Evolutionary conservation across 1,140 invertebrate genomes (phyloP), one percentile per base, ranked within the genome.

Genomic region (Drosophila nannoptera): DNA sequence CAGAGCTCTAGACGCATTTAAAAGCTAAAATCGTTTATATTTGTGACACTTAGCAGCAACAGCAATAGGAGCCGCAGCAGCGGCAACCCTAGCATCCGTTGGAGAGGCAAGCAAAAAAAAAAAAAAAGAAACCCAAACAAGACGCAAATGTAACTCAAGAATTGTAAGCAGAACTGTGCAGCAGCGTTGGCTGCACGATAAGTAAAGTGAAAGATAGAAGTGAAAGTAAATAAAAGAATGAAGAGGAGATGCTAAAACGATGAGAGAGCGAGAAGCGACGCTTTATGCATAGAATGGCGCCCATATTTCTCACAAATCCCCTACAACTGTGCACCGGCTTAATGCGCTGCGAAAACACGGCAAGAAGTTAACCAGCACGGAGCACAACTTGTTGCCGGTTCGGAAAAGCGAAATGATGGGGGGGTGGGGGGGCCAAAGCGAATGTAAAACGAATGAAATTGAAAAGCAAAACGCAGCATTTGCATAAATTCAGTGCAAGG

Each of bases 1-100:
- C 22, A 36, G 52, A 40, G 33, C 67, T 22, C 22, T 75, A 75
- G 68, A 66, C 72, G 72, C 78, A 83, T 82, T 82, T 72, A 83
- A 83, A 83, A 74, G 71, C 78, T 82, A 55, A 83, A 82, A 83
- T 78, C 78, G 78, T 66, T 83, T 69, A 83, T 75, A 82, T 82
- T 83, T 78, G 78, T 73, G 78, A 83, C 78, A 83, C 78, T 83
- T 75, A 83, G 35, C 38, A 55, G 11, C 42, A 40, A 42, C 49
- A 56, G 14, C 49, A 50, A 52, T 38, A 58, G 35, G 36, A 35
- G 58, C 6, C 46, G 45, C 42, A 42, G 55, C 16, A 56, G 16
- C n/a, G 38, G 14, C 53, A 61, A 40, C 43, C n/a, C n/a, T n/a
- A n/a, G n/a, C n/a, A n/a, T n/a, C n/a, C n/a, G n/a, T n/a, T 22